Evolutionary conservation across 2,797 vertebrate genomes (phyloP).

Genomic region (Scolopax rusticola): DNA sequence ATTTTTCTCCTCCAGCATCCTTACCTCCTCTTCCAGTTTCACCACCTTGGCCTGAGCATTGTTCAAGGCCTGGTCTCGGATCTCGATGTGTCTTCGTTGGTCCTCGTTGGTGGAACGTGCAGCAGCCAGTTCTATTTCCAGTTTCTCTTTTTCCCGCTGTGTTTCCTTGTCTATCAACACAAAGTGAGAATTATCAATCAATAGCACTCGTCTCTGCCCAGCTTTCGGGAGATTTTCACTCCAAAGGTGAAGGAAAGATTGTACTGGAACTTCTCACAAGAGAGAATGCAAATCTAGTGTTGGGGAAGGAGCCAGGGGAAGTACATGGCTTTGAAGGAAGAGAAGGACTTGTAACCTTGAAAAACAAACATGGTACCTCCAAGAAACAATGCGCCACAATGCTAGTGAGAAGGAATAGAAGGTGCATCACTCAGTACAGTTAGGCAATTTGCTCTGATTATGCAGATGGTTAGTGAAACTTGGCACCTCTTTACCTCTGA

Average conservation of each 20-base stretch:
- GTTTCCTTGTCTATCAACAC: slow-evolving; percentile 91
- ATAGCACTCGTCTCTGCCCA: background rate
- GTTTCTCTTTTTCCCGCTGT: slow-evolving; percentile 93
- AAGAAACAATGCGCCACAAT: background rate
- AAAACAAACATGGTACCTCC: slow-evolving; percentile 11
- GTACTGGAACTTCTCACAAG: background rate
- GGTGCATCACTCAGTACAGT: slow-evolving; percentile 31
- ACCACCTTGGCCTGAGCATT: slow-evolving; percentile 98
- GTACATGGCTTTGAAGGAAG: slow-evolving; percentile 8
- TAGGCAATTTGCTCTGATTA: slow-evolving; percentile 50
- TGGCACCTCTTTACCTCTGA: slow-evolving; percentile 11
- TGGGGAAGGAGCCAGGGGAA: background rate
- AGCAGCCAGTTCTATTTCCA: slow-evolving; percentile 92
- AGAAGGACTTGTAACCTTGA: slow-evolving; percentile 6
- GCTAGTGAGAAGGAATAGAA: background rate
- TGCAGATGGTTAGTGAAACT: slow-evolving; percentile 40
- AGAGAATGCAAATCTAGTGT: background rate
- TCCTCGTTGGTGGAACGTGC: slow-evolving; percentile 93
- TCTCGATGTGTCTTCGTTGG: slow-evolving; percentile 97
- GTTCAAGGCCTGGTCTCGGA: slow-evolving; percentile 96
- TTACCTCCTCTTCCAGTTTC: slow-evolving; percentile 97
- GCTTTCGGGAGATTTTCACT: background rate
- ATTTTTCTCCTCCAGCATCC: background rate
- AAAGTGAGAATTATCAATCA: background rate
- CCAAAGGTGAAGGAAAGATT: background rate